A percentile compares a stretch with the other conserved stretches of the same genome.
Conservation (phyloP, 2,888 invertebrate species). For the Tryphoninae sp. region DNA sequence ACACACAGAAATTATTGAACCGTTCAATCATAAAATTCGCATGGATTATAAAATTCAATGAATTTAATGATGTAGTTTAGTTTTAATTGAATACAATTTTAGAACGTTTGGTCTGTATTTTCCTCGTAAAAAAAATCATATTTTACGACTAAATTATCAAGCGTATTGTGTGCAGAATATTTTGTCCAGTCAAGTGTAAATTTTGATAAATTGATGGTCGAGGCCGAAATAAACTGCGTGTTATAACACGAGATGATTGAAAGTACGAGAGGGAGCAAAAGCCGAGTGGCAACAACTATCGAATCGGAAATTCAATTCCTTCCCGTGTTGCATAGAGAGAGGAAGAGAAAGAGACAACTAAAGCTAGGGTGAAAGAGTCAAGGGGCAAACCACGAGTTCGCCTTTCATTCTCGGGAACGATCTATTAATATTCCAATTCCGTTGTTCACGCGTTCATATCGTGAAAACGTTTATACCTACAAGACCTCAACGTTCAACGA, state of each 20-base stretch:
- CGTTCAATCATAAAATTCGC: too few species aligned
- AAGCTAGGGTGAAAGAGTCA: neutral
- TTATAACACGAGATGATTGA: conserved; percentile 12
- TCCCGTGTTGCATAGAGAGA: neutral
- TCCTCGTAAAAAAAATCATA: too few species aligned
- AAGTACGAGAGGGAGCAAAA: conserved; percentile 4
- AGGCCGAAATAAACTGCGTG: conserved; percentile 29
- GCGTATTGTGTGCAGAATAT: neutral
- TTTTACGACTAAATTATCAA: neutral
- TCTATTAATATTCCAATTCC: conserved; percentile 47
- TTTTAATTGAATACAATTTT: too few species aligned
- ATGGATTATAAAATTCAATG: too few species aligned
- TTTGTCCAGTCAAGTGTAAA: neutral
- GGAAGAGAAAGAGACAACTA: neutral
- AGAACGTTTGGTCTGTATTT: too few species aligned
- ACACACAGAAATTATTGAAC: too few species aligned
- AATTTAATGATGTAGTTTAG: too few species aligned
- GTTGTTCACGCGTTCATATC: conserved; percentile 41
- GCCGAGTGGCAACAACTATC: conserved; percentile 1
- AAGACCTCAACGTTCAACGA: conserved; percentile 42
- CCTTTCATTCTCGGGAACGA: conserved; percentile 3
- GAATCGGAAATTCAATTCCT: conserved; percentile 37
- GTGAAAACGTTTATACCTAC: conserved; percentile 12
- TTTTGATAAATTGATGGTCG: conserved; percentile 14
- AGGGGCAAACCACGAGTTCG: neutral